Evolutionary conservation across 2,113 vertebrate genomes (phyloP), one percentile per base, ranked within the genome.

Genomic region (Pica pica): DNA sequence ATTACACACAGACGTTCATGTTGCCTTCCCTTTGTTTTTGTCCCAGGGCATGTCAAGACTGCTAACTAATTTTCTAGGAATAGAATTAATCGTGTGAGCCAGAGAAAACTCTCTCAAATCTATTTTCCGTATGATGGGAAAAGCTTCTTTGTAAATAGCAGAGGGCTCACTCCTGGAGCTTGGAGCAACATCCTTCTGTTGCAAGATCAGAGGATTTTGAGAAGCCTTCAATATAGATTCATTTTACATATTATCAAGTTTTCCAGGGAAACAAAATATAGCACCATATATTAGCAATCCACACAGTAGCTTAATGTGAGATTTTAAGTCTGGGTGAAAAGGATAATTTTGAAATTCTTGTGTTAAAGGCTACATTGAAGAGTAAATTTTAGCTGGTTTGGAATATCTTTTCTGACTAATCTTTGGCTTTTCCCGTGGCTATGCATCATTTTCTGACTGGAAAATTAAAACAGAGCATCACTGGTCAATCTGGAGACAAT

Each of bases 61-160:
- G 59, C 20, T 80, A 88, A 83, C 28, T 80, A 63, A 86, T 96
- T 95, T 93, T 96, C 83, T 95, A 81, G 86, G 83, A 95, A 90
- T 55, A 86, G 57, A 94, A 83, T 49, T 92, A 39, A 88, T 90
- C 1, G 2, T 33, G 30, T 13, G 30, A 52, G 30, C 64, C 39
- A 70, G 76, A 77, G 59, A 77, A 77, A 61, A 88, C 39, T 42
- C n/a, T 76, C 57, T 83, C 35, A 50, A 27, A 61, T 80, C 31
- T 59, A 5, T 88, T 95, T 92, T 87, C 52, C 0, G 0, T 39
- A 23, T 8, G 16, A 60, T 39, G 14, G 30, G 33, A 59, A 93
- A 88, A 83, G 21, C 41, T 86, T 49, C 46, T 76, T 57, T 65
- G 24, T 70, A 74, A 80, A 83, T 49, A 88, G 35, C 26, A 80